Evolutionary conservation across 2,113 vertebrate species (phyloP), one percentile per base, ranked within the genome.

Genomic region (Onychostruthus taczanowskii): DNA sequence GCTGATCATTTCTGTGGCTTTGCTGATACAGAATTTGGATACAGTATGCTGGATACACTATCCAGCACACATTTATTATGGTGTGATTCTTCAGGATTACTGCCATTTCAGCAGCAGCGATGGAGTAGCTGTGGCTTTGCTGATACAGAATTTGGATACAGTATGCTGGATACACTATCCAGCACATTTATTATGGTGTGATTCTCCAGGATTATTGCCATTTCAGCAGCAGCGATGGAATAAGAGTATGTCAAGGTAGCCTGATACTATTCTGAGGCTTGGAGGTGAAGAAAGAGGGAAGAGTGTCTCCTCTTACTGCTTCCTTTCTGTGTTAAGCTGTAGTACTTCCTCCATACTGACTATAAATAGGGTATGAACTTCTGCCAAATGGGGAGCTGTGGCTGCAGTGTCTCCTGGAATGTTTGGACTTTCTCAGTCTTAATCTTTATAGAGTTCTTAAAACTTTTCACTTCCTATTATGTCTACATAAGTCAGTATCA

Each of bases 401-500:
- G 33, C 58, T 90, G 37, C 50, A 69, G 2, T 27, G 16, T 73
- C 24, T 52, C n/a, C 73, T 78, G 58, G 66, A 30, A 33, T 26
- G 22, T 89, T 77, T 89, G 47, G 37, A 77, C 33, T 56, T 62
- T 56, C 27, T 93, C 61, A 56, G 22, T 67, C 72, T 63, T 78
- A 84, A 69, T 75, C 16, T 33, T 62, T 33, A 62, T 28, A 73
- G 23, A n/a, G 7, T 46, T 56, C 21, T 67, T 43, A 33, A 61
- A 94, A 76, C 15, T 31, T 92, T 78, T 84, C 33, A 37, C 37
- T 93, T 89, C 44, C 14, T 53, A 4, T 82, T 83, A 55, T 84
- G 24, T 64, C 50, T 18, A 0, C 1, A 0, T 62, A 72, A 59
- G 21, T 80, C 53, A 58, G 0, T 69, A 53, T 82, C 58, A 33